Evolutionary conservation across 2,113 vertebrate genomes (phyloP).

Genomic region (Cyphomyrus plagiostoma): DNA sequence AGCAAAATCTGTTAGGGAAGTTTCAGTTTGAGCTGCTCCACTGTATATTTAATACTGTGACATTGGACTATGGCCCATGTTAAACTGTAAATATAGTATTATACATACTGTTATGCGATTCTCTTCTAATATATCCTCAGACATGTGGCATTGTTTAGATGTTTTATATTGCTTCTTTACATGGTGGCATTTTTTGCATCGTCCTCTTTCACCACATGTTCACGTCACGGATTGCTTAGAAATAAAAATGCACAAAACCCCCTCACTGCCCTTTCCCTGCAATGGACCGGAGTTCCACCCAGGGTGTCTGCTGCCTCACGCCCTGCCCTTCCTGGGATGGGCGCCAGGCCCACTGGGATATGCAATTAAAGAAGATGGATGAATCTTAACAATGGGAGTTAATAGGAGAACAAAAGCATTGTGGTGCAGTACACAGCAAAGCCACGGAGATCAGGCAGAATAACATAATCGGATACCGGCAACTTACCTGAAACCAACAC

Average conservation of each 20-base stretch:
- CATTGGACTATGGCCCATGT: background rate
- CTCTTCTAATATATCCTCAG: background rate
- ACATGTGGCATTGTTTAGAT: background rate
- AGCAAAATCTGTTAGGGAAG: background rate
- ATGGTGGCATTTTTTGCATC: background rate
- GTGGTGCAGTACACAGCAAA: background rate
- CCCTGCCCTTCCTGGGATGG: background rate
- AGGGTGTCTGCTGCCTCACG: background rate
- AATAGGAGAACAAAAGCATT: background rate
- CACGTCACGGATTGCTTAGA: background rate
- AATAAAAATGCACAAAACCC: background rate
- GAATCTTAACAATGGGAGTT: background rate
- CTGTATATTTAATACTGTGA: background rate
- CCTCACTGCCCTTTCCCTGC: background rate
- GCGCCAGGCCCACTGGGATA: background rate
- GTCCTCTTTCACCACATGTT: background rate
- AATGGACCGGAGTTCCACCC: background rate
- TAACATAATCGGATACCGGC: background rate
- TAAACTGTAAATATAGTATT: background rate
- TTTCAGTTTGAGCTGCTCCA: background rate
- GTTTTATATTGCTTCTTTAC: background rate
- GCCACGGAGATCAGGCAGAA: background rate
- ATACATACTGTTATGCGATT: background rate
- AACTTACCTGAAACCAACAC: background rate
- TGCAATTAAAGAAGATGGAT: background rate